Evolutionary conservation across 2,113 vertebrate genomes (phyloP), one percentile per base, ranked within the genome.

Genomic region (Xerus inauris): DNA sequence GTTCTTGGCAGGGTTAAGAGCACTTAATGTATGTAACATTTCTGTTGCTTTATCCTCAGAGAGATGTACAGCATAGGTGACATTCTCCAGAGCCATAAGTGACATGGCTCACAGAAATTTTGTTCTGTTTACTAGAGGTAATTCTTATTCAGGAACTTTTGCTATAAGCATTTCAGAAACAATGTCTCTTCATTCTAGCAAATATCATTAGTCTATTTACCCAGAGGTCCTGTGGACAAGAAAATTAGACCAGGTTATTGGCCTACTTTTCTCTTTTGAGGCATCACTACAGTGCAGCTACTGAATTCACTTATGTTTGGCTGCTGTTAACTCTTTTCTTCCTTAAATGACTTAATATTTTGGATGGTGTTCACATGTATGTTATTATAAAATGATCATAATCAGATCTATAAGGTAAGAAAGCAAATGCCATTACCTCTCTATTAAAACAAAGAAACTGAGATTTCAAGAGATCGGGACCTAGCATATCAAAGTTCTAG

Each of bases 201-300:
- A 65, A 83, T 16, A 72, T 71, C 62, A 95, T 97, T 96, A 90
- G 67, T 75, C 67, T 69, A 35, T 85, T 96, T 86, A 85, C 51
- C 80, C 62, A 83, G n/a, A 96, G 69, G 20, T 92, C 35, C 65
- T 83, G 8, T 84, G 69, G 82, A 69, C 19, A 72, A 90, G 54
- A 81, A 87, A 95, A 88, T 79, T 51, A 85, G 62, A 67, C 26
- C 90, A 83, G 13, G 38, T 82, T 86, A 47, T 22, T 16, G 40
- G 17, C 2, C 10, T 87, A 91, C 65, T 59, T 92, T 86, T 62
- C 12, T 42, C 40, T 88, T 3, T 17, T 45, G 30, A 14, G 9
- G 4, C 47, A 47, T 54, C 26, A 10, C 24, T 62, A 62, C 0
- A 40, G 19, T 24, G 54, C 75, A 45, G 9, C 38, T 14, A 42